Evolutionary conservation across 2,888 invertebrate genomes (phyloP).

Genomic region (Aspidiotus destructor): DNA sequence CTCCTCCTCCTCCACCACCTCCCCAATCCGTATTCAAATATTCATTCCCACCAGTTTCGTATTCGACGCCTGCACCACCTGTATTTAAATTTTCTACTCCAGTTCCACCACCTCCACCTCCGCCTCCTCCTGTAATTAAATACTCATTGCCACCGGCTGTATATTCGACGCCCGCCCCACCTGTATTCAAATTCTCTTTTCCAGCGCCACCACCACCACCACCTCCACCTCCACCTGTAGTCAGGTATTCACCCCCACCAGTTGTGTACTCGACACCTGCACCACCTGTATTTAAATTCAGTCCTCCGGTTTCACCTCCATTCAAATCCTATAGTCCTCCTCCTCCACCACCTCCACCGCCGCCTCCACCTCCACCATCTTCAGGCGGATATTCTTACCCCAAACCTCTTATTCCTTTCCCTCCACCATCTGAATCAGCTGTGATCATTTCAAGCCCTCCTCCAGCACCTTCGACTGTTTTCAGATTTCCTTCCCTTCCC

Average conservation of each 20-base stretch:
- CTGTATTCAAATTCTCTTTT: background rate
- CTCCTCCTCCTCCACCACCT: constrained; percentile 1
- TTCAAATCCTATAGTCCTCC: background rate
- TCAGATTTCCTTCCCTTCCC: background rate
- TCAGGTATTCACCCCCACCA: background rate
- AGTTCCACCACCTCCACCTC: too few relatives aligned
- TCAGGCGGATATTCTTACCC: background rate
- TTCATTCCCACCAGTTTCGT: constrained; percentile 15
- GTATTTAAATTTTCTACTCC: background rate
- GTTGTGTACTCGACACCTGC: constrained; percentile 3
- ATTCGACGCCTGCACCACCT: constrained; percentile 1
- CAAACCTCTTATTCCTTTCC: background rate
- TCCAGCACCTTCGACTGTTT: background rate
- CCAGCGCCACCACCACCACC: constrained; percentile 7
- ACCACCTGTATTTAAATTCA: background rate
- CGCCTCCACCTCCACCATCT: constrained; percentile 13
- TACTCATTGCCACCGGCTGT: background rate
- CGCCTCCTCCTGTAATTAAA: constrained; percentile 1
- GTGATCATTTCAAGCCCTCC: background rate
- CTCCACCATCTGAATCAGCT: background rate
- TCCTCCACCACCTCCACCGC: constrained; percentile 7
- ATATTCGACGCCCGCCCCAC: too few relatives aligned
- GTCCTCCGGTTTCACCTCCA: background rate
- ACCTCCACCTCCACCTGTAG: background rate
- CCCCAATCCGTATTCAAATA: background rate